Evolutionary conservation across 2,113 vertebrate species (phyloP), one percentile per base, ranked within the genome.

Genomic region (Gila orcuttii): DNA sequence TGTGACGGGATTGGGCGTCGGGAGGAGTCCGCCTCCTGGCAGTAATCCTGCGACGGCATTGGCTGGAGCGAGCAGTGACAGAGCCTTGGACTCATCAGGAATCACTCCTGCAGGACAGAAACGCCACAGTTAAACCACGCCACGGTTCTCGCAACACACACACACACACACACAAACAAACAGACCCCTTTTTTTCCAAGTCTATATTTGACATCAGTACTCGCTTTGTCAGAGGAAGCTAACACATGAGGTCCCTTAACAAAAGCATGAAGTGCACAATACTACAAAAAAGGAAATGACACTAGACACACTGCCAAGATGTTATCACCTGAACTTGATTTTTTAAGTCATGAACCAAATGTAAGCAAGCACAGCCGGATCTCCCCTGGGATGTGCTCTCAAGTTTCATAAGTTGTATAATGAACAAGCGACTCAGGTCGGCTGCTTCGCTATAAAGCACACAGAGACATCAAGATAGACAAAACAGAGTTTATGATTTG

Each of bases 341-440:
- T 99, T 99, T 97, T 99, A 99, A 99, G 98, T 99, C 98, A 99
- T 99, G 98, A 99, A 99, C 97, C 98, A 99, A 99, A 99, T 97
- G 98, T 99, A 97, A 99, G 98, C 98, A 98, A 99, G 97, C 98
- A 99, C 97, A 99, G 98, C 97, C 97, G 95, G 97, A 95, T 97
- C 97, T 99, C 98, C 98, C 96, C 91, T 93, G 97, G 97, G 98
- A 95, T 98, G 97, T 99, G 97, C 97, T 98, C 97, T 99, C 98
- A 99, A 98, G 96, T 98, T 98, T 99, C 98, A 98, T 97, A 97
- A 99, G 98, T 96, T 97, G 98, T 98, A 98, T 98, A 98, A 99
- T 98, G 97, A 98, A 98, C 98, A 99, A 99, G 94, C 97, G 97
- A 99, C 96, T 98, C 97, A 94, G 96, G 98, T 96, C 96, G 97